phyloP scores from a whole-genome alignment of 2,797 vertebrate species.

The Selene dorsalis region DNA sequence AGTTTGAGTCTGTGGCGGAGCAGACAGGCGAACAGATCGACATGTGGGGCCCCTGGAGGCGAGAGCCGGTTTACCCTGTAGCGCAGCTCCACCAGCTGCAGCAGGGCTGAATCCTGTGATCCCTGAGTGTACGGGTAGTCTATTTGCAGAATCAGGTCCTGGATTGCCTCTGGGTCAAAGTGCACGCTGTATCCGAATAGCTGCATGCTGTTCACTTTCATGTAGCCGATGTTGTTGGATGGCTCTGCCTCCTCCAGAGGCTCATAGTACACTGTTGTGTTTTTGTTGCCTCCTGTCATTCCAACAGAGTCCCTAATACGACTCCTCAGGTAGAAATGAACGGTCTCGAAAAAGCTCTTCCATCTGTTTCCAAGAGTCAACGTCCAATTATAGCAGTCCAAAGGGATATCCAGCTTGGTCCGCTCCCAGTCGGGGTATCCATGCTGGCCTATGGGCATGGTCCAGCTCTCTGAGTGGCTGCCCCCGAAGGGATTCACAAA shows the following conservation, averaged over 20 bases:
- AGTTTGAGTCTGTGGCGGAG: constrained; percentile 97
- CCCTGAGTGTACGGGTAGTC: constrained; percentile 99
- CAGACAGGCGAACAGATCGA: constrained; percentile 96
- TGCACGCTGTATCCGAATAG: constrained; percentile 99
- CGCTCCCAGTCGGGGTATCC: constrained; percentile 96
- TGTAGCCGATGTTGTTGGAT: constrained; percentile 91
- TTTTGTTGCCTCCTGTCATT: constrained; percentile 74
- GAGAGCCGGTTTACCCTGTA: constrained; percentile 96
- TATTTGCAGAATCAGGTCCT: constrained; percentile 97
- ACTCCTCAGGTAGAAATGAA: constrained; percentile 96
- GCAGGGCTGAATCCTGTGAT: constrained; percentile 95
- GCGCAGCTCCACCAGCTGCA: constrained; percentile 94
- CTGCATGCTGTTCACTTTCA: constrained; percentile 97
- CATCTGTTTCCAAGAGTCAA: constrained; percentile 95
- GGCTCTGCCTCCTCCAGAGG: constrained; percentile 85
- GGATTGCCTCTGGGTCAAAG: constrained; percentile 97
- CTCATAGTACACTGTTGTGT: constrained; percentile 68
- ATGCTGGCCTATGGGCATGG: constrained; percentile 93
- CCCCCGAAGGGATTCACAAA: constrained; percentile 97
- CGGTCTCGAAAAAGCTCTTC: constrained; percentile 98
- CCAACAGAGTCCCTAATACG: constrained; percentile 85
- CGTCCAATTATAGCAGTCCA: constrained; percentile 98
- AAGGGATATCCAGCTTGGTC: constrained; percentile 90
- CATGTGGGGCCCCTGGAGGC: constrained; percentile 89
- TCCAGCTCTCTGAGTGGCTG: constrained; percentile 99